phyloP scores from a whole-genome alignment of 2,113 vertebrate species.

The Machaerirhynchus nigripectus region DNA sequence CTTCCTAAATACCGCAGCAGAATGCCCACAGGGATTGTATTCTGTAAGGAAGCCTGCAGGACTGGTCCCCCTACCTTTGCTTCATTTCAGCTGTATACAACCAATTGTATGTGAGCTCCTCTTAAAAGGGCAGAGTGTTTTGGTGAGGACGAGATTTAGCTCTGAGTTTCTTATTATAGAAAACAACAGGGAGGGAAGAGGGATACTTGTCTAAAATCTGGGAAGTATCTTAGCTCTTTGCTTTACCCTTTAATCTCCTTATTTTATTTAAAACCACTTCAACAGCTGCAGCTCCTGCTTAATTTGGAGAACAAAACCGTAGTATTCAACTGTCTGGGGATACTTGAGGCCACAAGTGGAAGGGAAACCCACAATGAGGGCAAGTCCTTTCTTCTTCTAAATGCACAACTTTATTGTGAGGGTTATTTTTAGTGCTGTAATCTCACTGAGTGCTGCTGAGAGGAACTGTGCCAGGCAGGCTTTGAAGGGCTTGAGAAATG shows the following conservation, averaged over 20 bases:
- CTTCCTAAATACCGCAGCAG: neutral
- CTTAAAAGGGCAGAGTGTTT: neutral
- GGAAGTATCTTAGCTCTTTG: constrained; percentile 27
- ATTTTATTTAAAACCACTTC: constrained; percentile 43
- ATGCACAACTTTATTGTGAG: constrained; percentile 6
- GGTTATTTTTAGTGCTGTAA: constrained; percentile 65
- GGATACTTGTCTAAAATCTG: constrained; percentile 5
- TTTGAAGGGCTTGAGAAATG: constrained; percentile 65
- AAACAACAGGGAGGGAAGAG: neutral
- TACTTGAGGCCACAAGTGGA: constrained; percentile 43
- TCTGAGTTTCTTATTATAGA: constrained; percentile 6
- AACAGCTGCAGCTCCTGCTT: constrained; percentile 18
- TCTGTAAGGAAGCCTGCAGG: neutral
- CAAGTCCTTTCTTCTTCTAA: constrained; percentile 48
- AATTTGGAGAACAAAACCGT: constrained; percentile 44
- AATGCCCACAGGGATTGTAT: neutral
- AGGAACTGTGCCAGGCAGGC: constrained; percentile 48
- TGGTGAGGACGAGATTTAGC: neutral
- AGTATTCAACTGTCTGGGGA: constrained; percentile 39
- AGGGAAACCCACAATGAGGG: constrained; percentile 12
- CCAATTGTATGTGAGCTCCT: neutral
- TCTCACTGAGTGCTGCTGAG: constrained; percentile 45
- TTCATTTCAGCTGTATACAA: neutral
- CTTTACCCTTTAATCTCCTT: constrained; percentile 50
- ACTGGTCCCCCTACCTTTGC: neutral